Base-by-base conservation (phyloP, 1,140 invertebrate species). In the Macrobrachium rosenbergii region DNA sequence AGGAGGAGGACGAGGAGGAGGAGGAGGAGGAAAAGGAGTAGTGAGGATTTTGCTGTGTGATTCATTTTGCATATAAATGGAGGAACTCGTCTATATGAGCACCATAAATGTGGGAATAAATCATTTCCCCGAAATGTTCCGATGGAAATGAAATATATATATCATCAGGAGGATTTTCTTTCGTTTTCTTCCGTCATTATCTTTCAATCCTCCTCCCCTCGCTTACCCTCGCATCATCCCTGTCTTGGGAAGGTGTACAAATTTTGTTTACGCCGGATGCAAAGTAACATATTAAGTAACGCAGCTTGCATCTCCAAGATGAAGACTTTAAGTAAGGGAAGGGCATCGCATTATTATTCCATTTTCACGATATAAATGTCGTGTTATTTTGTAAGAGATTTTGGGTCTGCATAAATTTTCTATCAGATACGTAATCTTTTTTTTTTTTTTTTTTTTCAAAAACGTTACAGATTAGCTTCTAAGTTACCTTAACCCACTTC, bases 61-160 rank as follows among this genome's bases (percentile, higher is more conserved):
- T 60, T 80, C 78, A 80, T 80, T 80, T 80, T 80, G 78, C 78
- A 80, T 80, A 80, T 80, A 80, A 80, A 80, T 80, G 78, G 78
- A 63, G 78, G 58, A 28, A 60, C 60, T 80, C 59, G 59, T 80
- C 78, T 80, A 80, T 80, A 80, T 80, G 60, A 80, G 60, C 6
- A 28, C 78, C 59, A 62, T 80, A 63, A 80, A 80, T 80, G 78
- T 63, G 78, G 12, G 60, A 60, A 80, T 80, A 80, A 80, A 80
- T 80, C 78, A 80, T 80, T 63, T 58, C 60, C 62, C 52, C 78
- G 37, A 80, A 80, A 80, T 80, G 59, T 80, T 80, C 78, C 63
- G 78, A 64, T 80, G 78, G 59, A 80, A 80, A 80, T 80, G 78
- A 80, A 80, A 80, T 80, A 80, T 80, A 80, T 63, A 60, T 52